Percentiles rank a stretch among this genome's conserved stretches.
Conservation (phyloP, 2,797 vertebrate species). For the Lateolabrax maculatus region DNA sequence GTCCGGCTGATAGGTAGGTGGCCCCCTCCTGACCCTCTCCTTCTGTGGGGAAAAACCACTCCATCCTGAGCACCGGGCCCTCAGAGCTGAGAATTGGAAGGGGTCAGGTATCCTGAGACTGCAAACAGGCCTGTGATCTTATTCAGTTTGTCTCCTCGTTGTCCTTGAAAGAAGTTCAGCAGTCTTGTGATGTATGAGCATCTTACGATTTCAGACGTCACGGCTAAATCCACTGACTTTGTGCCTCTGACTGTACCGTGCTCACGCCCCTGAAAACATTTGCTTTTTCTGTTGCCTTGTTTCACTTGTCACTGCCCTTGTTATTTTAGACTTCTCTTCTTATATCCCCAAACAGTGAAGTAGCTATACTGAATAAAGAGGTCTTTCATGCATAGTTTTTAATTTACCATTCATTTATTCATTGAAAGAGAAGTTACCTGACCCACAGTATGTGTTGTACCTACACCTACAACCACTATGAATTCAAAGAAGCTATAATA, state of each 20-base stretch:
- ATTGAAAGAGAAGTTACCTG: neutral
- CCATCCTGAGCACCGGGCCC: slow-evolving; percentile 1
- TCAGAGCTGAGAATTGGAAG: slow-evolving; percentile 4
- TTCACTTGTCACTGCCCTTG: slow-evolving; percentile 15
- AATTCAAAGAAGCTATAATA: slow-evolving; percentile 13
- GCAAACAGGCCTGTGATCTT: slow-evolving; percentile 45
- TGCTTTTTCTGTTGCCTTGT: slow-evolving; percentile 34
- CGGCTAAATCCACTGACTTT: slow-evolving; percentile 55
- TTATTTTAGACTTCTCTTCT: slow-evolving; percentile 19
- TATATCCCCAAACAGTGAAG: neutral
- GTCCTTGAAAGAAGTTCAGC: slow-evolving; percentile 75
- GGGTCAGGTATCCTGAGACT: slow-evolving; percentile 55
- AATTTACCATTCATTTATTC: slow-evolving; percentile 6
- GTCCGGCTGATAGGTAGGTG: slow-evolving; percentile 26
- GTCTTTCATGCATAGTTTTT: neutral
- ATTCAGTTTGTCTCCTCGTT: slow-evolving; percentile 55
- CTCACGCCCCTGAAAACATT: slow-evolving; percentile 40
- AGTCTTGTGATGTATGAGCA: slow-evolving; percentile 70
- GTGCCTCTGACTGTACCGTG: slow-evolving; percentile 29
- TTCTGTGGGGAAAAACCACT: slow-evolving; percentile 38
- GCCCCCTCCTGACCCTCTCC: slow-evolving; percentile 23
- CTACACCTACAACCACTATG: neutral
- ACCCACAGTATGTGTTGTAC: neutral
- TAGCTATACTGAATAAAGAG: neutral
- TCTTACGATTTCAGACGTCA: slow-evolving; percentile 63